phyloP scores from a whole-genome alignment of 2,113 vertebrate species.

The Phyllopteryx taeniolatus region DNA sequence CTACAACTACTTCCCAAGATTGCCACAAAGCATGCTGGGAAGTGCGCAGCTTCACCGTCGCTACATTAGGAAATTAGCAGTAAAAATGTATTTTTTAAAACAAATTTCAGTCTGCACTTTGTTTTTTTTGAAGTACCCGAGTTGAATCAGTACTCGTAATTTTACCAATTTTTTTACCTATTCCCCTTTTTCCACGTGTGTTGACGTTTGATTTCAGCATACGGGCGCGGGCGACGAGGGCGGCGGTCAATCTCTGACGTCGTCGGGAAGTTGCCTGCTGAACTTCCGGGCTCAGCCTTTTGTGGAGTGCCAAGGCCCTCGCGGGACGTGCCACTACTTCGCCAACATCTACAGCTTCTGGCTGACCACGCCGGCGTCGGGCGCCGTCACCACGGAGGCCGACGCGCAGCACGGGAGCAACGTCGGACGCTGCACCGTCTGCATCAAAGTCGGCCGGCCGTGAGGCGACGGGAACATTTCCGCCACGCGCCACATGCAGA shows the following conservation, averaged over 20 bases:
- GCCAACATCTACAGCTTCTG: conserved; percentile 88
- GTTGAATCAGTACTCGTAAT: too few species aligned
- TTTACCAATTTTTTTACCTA: too few species aligned
- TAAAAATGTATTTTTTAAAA: too few species aligned
- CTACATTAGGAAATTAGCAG: too few species aligned
- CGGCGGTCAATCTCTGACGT: conserved; percentile 86
- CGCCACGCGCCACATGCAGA: background rate
- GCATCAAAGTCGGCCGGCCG: conserved; percentile 69
- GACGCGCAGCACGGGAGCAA: conserved; percentile 68
- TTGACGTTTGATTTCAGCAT: conserved; percentile 69
- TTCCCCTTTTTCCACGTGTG: too few species aligned
- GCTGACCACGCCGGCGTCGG: conserved; percentile 71
- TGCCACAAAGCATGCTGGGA: too few species aligned
- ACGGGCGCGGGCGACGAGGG: conserved; percentile 90
- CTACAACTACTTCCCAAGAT: too few species aligned
- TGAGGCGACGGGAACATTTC: background rate
- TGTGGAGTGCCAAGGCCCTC: conserved; percentile 88
- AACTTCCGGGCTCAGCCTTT: conserved; percentile 84
- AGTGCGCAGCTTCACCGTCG: too few species aligned
- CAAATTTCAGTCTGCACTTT: too few species aligned
- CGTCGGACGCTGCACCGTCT: conserved; percentile 83
- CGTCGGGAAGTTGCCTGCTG: conserved; percentile 87
- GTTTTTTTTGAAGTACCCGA: too few species aligned
- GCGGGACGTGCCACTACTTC: conserved; percentile 88
- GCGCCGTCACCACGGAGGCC: conserved; percentile 69